A percentile compares a stretch with the other conserved stretches of the same genome.
Conservation (phyloP, 2,888 invertebrate species). For the Phortica okadai region DNA sequence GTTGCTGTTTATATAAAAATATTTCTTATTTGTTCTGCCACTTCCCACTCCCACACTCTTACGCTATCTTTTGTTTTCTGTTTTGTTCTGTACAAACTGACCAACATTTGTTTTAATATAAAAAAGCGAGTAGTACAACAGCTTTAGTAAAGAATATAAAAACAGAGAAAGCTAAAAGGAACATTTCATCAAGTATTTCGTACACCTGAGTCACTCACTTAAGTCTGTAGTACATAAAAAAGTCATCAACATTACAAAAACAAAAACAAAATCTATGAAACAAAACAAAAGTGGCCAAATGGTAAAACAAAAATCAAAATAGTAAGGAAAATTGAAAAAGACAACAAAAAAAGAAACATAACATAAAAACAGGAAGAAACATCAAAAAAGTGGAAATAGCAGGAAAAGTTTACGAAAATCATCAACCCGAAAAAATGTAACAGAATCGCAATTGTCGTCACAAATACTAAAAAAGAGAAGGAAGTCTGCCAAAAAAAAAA, state of each 20-base stretch:
- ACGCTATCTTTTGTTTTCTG: neutral
- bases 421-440: neutral
- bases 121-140: neutral
- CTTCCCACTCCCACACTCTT: neutral
- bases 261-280: neutral
- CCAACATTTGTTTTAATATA: conserved; percentile 20
- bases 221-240: conserved; percentile 15
- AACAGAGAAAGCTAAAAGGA: neutral
- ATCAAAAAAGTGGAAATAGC: neutral
- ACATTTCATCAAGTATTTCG: neutral
- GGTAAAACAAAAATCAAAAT: neutral
- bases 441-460: neutral
- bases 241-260: neutral
- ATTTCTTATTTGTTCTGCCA: neutral
- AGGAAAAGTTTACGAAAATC: neutral
- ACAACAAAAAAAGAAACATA: neutral
- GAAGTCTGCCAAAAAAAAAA: neutral
- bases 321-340: neutral
- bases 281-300: neutral
- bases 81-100: neutral
- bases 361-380: neutral
- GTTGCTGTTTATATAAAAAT: neutral
- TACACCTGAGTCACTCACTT: neutral
- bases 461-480: neutral
- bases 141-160: neutral